Evolutionary conservation across 2,113 vertebrate genomes (phyloP), one percentile per base, ranked within the genome.

Genomic region (Microtus pennsylvanicus): DNA sequence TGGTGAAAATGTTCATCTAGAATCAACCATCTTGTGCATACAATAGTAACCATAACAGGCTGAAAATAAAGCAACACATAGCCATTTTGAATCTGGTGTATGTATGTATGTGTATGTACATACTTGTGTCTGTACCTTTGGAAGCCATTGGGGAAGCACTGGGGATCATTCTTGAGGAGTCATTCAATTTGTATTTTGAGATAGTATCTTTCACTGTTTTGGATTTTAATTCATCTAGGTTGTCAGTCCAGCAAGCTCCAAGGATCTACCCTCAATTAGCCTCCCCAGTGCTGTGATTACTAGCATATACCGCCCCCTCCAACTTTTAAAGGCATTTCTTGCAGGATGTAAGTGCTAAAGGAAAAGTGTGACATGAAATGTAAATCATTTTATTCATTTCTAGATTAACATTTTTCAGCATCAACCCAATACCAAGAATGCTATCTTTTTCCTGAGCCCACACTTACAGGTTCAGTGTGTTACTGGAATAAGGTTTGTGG

Each of bases 301-400:
- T 69, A 47, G 10, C 1, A 42, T 26, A 42, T 1, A 22, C 5
- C 3, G 1, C 1, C 30, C 4, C 26, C 17, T 47, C 38, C 61
- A 69, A 69, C 67, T 30, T 33, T 76, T 58, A 72, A 92, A 94
- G 85, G 7, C 74, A 76, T 28, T 78, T 88, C 67, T 38, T 58
- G 5, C 3, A 19, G 9, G 6, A 22, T 4, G 14, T 47, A 26
- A 16, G 4, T 8, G 45, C 80, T 89, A 61, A 74, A 2, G 83
- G 17, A n/a, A 81, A 93, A 89, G 11, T 5, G 21, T 67, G 10
- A 14, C 61, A 75, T 50, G 22, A 69, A 70, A 88, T 45, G 33
- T 50, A 86, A 74, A 65, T 69, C 10, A 74, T 24, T 58, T 88
- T 52, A 74, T 72, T 52, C 52, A 87, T 74, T 74, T 74, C 47